A percentile compares a stretch with the other conserved stretches of the same genome.
Evolutionary conservation across 2,113 vertebrate genomes (phyloP).

Genomic region (Aviceda subcristata): DNA sequence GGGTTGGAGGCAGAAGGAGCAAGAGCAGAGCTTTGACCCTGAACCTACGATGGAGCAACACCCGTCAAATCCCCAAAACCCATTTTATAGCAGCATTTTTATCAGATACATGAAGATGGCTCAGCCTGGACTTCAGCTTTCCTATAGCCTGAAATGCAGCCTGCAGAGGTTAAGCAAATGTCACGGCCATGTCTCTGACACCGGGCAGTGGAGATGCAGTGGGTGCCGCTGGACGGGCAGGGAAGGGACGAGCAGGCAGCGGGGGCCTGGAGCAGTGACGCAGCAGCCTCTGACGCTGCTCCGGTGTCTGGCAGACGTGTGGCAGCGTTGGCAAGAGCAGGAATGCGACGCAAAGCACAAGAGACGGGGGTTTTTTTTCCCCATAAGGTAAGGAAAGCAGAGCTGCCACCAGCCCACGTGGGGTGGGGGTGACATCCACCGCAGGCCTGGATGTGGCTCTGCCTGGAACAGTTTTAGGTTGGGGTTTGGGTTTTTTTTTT

Average conservation of each 20-base stretch:
- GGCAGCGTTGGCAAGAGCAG: neutral
- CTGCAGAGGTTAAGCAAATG: fast-evolving
- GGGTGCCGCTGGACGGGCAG: neutral
- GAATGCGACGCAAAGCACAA: neutral
- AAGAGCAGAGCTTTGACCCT: neutral
- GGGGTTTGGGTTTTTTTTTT: neutral
- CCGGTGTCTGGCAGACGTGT: neutral
- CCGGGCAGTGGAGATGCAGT: neutral
- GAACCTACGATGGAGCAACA: neutral
- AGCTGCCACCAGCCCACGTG: neutral
- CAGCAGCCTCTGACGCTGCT: constrained; percentile 24
- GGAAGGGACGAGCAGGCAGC: neutral
- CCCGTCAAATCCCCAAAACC: neutral
- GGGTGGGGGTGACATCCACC: neutral
- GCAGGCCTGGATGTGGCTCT: neutral
- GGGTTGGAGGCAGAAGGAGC: neutral
- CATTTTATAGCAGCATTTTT: neutral
- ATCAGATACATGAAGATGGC: fast-evolving
- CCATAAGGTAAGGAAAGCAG: constrained; percentile 15
- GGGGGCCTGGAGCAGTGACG: neutral
- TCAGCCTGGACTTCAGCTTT: neutral
- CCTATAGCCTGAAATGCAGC: neutral
- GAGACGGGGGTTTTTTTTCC: fast-evolving
- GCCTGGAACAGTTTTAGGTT: neutral
- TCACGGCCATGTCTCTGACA: fast-evolving